A percentile compares a stretch with the other conserved stretches of the same genome.
These are phyloP conservation scores for Megaustenia siamemsis DNA, from an alignment of 2,888 invertebrate genomes.

Conservation along the genomic window DNA sequence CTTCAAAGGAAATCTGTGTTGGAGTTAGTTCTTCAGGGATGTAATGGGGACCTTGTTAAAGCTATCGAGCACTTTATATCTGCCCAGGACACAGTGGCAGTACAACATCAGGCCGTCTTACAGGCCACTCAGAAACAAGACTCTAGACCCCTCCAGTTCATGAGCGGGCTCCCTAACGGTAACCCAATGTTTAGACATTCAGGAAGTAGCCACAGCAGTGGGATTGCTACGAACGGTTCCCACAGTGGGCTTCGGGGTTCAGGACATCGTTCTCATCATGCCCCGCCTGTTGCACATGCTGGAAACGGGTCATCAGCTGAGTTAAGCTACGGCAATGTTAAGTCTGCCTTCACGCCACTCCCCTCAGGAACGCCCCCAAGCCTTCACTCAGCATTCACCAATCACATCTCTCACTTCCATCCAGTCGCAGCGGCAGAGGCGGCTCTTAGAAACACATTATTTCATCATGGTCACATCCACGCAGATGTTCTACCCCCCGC, in stretches of 20 bases:
- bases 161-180: constrained; percentile 10
- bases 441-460: constrained; percentile 41
- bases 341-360: constrained; percentile 79
- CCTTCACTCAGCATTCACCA: constrained; percentile 74
- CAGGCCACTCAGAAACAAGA: constrained; percentile 47
- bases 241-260: constrained; percentile 17
- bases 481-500: constrained; percentile 58
- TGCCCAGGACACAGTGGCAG: constrained; percentile 77
- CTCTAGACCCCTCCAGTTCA: neutral
- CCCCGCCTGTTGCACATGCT: constrained; percentile 33
- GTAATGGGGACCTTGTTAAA: constrained; percentile 93
- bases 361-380: constrained; percentile 60
- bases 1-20: constrained; percentile 91
- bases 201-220: constrained; percentile 25
- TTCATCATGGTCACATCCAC: constrained; percentile 42
- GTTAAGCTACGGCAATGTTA: constrained; percentile 56
- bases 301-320: constrained; percentile 19
- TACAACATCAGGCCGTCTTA: constrained; percentile 67
- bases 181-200: constrained; percentile 11
- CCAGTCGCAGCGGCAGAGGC: constrained; percentile 40
- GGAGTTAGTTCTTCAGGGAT: constrained; percentile 93
- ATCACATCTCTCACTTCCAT: constrained; percentile 41
- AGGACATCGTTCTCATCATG: constrained; percentile 44
- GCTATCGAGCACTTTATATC: constrained; percentile 91
- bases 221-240: neutral